Percentiles rank a stretch among this genome's conserved stretches.
phyloP scores from a whole-genome alignment of 2,113 vertebrate genomes.

The Oncorhynchus gorbuscha region DNA sequence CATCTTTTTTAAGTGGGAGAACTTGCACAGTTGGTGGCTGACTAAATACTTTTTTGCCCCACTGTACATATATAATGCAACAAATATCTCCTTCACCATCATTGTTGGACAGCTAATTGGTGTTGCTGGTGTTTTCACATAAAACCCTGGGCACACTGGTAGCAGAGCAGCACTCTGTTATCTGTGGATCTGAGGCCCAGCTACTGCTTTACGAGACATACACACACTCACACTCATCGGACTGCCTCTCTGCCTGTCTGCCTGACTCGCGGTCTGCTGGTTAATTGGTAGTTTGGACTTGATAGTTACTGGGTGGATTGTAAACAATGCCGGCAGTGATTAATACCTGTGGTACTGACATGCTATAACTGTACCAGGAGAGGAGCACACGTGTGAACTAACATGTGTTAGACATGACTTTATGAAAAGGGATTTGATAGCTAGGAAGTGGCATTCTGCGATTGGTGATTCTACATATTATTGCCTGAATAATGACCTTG shows the following conservation, averaged over 20 bases:
- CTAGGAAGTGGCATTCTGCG: background rate
- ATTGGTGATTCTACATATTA: background rate
- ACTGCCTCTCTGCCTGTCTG: background rate
- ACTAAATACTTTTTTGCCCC: too few relatives aligned
- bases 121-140: constrained; percentile 1
- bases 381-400: background rate
- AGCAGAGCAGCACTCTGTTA: background rate
- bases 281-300: background rate
- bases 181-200: background rate
- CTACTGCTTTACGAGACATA: background rate
- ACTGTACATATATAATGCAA: too few relatives aligned
- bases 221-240: background rate
- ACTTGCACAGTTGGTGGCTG: too few relatives aligned
- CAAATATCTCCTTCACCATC: background rate
- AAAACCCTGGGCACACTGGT: background rate
- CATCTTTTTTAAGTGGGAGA: too few relatives aligned
- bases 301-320: background rate
- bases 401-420: background rate
- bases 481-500: too few relatives aligned
- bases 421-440: background rate
- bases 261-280: background rate
- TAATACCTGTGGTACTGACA: background rate
- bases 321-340: constrained; percentile 12
- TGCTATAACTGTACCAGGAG: background rate
- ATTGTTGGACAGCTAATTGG: background rate